Percentiles rank a stretch among this genome's conserved stretches.
These are phyloP conservation scores for Siderastrea radians DNA, from an alignment of 92 coral and sea anemone species.

Conservation along the genomic window DNA sequence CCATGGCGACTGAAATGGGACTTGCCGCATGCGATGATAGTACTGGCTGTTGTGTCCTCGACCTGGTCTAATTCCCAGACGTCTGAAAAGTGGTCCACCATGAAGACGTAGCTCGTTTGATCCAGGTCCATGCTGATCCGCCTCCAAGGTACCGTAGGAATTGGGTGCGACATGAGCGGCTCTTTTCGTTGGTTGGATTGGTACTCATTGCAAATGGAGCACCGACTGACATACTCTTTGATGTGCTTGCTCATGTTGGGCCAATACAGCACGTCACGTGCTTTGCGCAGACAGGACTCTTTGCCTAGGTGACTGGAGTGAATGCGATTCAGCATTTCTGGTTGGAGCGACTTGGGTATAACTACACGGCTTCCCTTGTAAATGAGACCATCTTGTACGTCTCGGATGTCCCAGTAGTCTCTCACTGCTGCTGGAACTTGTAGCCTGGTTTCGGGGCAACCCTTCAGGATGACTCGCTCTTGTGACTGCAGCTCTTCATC, in stretches of 20 bases:
- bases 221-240: conserved; percentile 11
- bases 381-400: not conserved
- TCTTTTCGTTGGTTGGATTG: conserved; percentile 23
- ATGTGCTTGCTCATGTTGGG: conserved; percentile 21
- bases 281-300: conserved; percentile 21
- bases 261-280: conserved; percentile 38
- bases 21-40: not conserved
- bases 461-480: no score
- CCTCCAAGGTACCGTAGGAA: conserved; percentile 28
- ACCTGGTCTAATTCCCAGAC: conserved; percentile 30
- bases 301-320: conserved; percentile 35
- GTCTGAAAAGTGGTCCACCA: conserved; percentile 16
- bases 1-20: conserved; percentile 25
- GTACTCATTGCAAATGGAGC: not conserved
- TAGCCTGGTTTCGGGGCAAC: no score
- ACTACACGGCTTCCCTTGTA: not conserved
- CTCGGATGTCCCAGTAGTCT: not conserved
- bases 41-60: not conserved
- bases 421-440: no score
- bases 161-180: conserved; percentile 46
- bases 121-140: conserved; percentile 11
- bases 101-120: conserved; percentile 16
- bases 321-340: conserved; percentile 20
- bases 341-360: not conserved
- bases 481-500: no score